A percentile compares a stretch with the other conserved stretches of the same genome.
Conservation (phyloP, 2,113 vertebrate species). For the Malurus cyaneus region DNA sequence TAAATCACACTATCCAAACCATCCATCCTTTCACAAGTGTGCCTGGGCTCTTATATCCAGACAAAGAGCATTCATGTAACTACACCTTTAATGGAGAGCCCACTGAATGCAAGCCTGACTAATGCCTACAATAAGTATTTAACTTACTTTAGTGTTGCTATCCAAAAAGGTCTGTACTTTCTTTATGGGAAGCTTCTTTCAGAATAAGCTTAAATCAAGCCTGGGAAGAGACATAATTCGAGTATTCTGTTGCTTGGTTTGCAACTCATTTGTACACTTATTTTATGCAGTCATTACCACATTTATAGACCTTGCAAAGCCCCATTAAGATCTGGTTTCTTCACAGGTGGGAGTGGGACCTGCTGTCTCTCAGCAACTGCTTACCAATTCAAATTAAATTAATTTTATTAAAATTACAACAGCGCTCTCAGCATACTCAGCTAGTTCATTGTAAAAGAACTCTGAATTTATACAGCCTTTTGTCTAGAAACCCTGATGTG, state of each 20-base stretch:
- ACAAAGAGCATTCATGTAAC: background rate
- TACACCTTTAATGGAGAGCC: background rate
- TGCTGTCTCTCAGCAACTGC: constrained; percentile 22
- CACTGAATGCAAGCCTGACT: background rate
- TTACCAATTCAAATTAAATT: constrained; percentile 38
- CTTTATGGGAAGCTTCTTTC: background rate
- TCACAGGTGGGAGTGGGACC: background rate
- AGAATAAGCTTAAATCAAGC: background rate
- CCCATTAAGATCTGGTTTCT: background rate
- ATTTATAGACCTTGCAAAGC: background rate
- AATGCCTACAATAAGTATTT: background rate
- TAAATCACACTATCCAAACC: background rate
- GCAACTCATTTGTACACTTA: background rate
- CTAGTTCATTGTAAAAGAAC: background rate
- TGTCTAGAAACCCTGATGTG: background rate
- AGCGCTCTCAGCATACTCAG: background rate
- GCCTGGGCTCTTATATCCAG: background rate
- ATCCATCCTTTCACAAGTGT: background rate
- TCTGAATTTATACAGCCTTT: background rate
- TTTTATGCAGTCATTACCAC: background rate
- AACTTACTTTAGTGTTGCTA: background rate
- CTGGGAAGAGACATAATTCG: background rate
- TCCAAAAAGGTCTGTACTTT: background rate
- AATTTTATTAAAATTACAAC: constrained; percentile 28
- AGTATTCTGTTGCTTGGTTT: constrained; percentile 2